Evolutionary conservation across 2,888 invertebrate species (phyloP), one percentile per base, ranked within the genome.

Genomic region (Aphrophora alni): DNA sequence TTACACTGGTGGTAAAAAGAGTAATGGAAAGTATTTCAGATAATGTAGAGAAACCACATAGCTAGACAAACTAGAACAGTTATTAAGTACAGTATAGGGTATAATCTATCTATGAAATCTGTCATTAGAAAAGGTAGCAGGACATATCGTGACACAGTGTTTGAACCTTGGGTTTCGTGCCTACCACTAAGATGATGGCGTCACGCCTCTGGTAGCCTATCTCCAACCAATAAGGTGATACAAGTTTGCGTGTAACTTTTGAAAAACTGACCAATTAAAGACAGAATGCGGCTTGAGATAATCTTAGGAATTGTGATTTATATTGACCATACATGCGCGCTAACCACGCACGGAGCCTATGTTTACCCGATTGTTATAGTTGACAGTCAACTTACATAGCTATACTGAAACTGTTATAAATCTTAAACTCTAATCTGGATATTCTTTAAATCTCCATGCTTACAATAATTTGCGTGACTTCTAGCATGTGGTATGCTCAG

Each of bases 231-330:
- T 78, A 38, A 72, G 71, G 78, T 78, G 78, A 26, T 10, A 24
- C 78, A 38, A 70, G 77, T 71, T 71, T 51, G 78, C 38, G 28
- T 25, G 70, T 38, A 38, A 38, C 78, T 75, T 72, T 77, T 77
- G 38, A 77, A 77, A 80, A 80, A 81, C 73, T 69, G 77, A 81
- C 81, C 81, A 81, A 81, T 81, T 81, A 81, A 81, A 76, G 76
- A 81, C 73, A 81, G 76, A 81, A 78, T 12, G 78, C 71, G 38
- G 77, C 8, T 44, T 44, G 44, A 44, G 44, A 44, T 44, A 44
- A 44, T 14, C 44, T 44, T 14, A 44, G 14, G 44, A 44, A 44
- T 14, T 44, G 44, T 44, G 44, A 44, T 44, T 44, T 44, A 44
- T 44, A 14, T 14, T 14, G 2, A 14, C 8, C 44, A 14, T 14